These are phyloP conservation scores for Tapirus terrestris DNA, from an alignment of 2,113 vertebrate species.

Conservation along the genomic window DNA sequence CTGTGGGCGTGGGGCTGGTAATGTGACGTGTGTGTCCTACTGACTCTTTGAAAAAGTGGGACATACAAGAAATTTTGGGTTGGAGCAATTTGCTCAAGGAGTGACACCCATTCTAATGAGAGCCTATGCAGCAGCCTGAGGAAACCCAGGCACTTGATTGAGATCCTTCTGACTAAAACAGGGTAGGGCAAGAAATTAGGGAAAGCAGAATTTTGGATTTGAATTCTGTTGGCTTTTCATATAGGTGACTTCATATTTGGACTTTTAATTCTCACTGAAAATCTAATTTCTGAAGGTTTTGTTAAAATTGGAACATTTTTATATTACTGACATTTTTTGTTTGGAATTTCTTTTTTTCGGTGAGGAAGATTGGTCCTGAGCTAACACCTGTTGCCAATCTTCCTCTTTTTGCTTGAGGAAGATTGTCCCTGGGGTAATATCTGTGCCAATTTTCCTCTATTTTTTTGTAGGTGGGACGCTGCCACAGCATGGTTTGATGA, in stretches of 20 bases:
- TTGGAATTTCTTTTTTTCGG: not conserved
- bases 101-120: not conserved
- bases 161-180: not conserved
- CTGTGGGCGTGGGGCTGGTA: not conserved
- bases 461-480: no score
- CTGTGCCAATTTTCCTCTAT: no score
- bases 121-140: not conserved
- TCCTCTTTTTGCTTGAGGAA: no score
- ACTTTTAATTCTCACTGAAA: not conserved
- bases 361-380: no score
- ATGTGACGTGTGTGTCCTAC: not conserved
- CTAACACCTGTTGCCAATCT: no score
- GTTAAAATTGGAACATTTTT: not conserved
- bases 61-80: not conserved
- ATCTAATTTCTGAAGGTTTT: not conserved
- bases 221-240: not conserved
- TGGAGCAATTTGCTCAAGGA: not conserved
- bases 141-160: not conserved
- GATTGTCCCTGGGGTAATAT: no score
- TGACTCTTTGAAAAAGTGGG: not conserved
- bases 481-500: no score
- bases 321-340: not conserved
- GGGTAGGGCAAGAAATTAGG: not conserved
- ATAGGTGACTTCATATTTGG: not conserved
- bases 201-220: not conserved